Base-by-base conservation (phyloP, 1,140 invertebrate genomes). In the Meloidogyne exigua region DNA sequence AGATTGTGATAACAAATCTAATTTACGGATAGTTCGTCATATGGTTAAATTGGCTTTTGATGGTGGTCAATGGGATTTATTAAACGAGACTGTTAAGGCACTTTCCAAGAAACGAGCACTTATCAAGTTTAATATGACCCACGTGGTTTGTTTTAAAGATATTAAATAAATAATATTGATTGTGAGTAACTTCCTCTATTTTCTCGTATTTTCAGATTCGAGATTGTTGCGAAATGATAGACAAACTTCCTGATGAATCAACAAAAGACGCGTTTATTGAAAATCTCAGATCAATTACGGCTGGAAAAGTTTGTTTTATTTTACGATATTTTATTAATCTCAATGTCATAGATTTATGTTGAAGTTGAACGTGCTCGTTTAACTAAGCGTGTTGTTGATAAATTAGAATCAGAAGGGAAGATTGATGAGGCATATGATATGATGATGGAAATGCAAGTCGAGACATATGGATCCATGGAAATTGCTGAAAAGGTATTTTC, bases 391-490 rank as follows among this genome's bases (percentile, higher is more conserved):
- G 88, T 99, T 72, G 94, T 96, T 1, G 92, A 94, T 87, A 95
- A 98, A 75, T 92, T 93, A 83, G 96, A 99, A 89, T 91, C 91
- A 3, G 95, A 98, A 89, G 93, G 92, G 0, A 92, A 98, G 87
- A 90, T 97, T 25, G 90, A 92, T 21, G 94, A 93, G 83, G 96
- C 96, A 66, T 93, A 94, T 9, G 91, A 92, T 80, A 93, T 98
- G 78, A 92, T 99, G 87, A 93, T 98, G 87, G 97, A 99, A 88
- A 89, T 99, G 15, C 96, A 99, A 90, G 90, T 90, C 57, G 97
- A 99, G 90, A 99, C 96, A 0, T 99, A 96, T 89, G 97, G 97
- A 18, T 97, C 95, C 0, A 99, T 99, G 96, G 94, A 98, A 71
- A 94, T 95, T 87, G 91, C 92, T 76, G 96, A 99, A 88, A 99